These are phyloP conservation scores for Cacoxenus indagator DNA, from an alignment of 2,888 invertebrate genomes.

Conservation along the genomic window DNA sequence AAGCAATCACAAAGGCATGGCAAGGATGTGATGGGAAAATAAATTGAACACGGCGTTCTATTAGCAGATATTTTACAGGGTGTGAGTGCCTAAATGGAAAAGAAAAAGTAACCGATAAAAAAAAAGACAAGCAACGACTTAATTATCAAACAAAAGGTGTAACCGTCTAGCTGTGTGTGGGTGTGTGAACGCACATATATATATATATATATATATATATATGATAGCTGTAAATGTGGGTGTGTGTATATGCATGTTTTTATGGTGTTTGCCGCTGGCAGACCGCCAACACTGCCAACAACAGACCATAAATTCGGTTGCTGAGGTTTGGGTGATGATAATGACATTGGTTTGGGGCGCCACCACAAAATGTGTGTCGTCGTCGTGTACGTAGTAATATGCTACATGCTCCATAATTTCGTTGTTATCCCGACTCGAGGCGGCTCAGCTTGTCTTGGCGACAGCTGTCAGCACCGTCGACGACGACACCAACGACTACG, in stretches of 20 bases:
- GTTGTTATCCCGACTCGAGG: not conserved
- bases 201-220: not conserved
- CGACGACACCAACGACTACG: slow-evolving; percentile 1
- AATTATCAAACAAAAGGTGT: slow-evolving; percentile 15
- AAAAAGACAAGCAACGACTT: slow-evolving; percentile 1
- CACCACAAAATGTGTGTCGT: slow-evolving; percentile 1
- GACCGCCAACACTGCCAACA: slow-evolving; percentile 15
- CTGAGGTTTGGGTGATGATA: not conserved
- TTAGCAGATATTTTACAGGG: not conserved
- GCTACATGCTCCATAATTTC: slow-evolving; percentile 17
- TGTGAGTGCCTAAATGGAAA: not conserved
- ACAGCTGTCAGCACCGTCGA: slow-evolving; percentile 14
- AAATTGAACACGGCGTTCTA: not conserved
- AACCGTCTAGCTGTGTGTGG: not conserved
- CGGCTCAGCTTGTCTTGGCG: slow-evolving; percentile 6
- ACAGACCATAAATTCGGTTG: slow-evolving; percentile 8
- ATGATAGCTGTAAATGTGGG: not conserved
- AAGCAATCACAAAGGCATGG: slow-evolving; percentile 15
- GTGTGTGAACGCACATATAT: too few species aligned
- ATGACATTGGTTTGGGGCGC: not conserved
- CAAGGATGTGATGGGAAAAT: not conserved
- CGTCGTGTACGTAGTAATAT: too few species aligned
- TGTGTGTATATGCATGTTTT: not conserved
- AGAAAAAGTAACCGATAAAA: not conserved
- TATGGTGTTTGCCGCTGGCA: slow-evolving; percentile 14